These are phyloP conservation scores for Nycticorax nycticorax DNA, from an alignment of 2,113 vertebrate genomes.

Conservation along the genomic window DNA sequence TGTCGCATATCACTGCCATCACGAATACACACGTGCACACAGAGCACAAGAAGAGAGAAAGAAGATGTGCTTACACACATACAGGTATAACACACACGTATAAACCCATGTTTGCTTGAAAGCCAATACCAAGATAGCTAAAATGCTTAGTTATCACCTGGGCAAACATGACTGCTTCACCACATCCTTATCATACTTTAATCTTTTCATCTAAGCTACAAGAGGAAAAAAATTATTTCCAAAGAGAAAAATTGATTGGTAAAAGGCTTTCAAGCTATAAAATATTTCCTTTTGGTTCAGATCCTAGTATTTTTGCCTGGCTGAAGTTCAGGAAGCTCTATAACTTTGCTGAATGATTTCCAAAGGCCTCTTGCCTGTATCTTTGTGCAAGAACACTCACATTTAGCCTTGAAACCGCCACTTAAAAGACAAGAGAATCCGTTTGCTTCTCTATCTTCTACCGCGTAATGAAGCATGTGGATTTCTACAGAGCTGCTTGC, in stretches of 20 bases:
- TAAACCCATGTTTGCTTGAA: not conserved
- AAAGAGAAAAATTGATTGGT: slow-evolving; percentile 52
- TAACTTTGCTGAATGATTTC: slow-evolving; percentile 29
- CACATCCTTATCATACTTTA: not conserved
- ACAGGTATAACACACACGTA: not conserved
- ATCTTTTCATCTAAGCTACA: not conserved
- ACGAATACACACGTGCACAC: not conserved
- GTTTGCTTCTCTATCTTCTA: not conserved
- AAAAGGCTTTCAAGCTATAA: slow-evolving; percentile 43
- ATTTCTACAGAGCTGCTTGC: not conserved
- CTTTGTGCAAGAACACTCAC: slow-evolving; percentile 15
- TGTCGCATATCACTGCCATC: not conserved
- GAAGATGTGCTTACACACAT: not conserved
- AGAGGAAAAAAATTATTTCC: not conserved
- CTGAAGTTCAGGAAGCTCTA: slow-evolving; percentile 33
- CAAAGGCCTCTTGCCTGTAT: not conserved
- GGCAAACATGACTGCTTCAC: not conserved
- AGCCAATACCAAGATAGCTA: not conserved
- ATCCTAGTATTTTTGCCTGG: slow-evolving; percentile 39
- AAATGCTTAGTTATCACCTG: not conserved
- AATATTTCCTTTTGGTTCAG: slow-evolving; percentile 55
- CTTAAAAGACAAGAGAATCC: not conserved
- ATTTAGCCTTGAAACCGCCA: slow-evolving; percentile 11
- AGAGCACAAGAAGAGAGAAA: not conserved
- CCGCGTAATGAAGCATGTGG: not conserved